Percentiles rank a stretch among this genome's conserved stretches.
Evolutionary conservation across 2,113 vertebrate species (phyloP).

Genomic region (Hyla sarda): DNA sequence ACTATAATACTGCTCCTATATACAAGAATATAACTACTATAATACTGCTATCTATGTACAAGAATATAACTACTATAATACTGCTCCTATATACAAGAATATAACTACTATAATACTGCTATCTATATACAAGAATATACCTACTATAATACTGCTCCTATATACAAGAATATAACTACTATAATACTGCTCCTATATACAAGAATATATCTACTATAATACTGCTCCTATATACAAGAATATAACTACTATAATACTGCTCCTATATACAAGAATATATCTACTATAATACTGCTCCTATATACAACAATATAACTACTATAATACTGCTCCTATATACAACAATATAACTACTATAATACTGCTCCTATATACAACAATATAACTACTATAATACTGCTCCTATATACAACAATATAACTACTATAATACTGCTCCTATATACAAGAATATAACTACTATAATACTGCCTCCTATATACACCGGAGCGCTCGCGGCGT

Average conservation of each 20-base stretch:
- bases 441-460: no score
- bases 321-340: background rate
- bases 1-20: no score
- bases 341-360: background rate
- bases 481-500: no score
- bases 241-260: constrained; percentile 3
- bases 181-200: background rate
- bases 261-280: background rate
- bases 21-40: background rate
- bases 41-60: background rate
- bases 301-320: constrained; percentile 3
- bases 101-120: no score
- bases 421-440: background rate
- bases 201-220: background rate
- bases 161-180: background rate
- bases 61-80: no score
- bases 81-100: no score
- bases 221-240: background rate
- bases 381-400: constrained; percentile 11
- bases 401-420: background rate
- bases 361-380: background rate
- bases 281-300: background rate
- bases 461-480: no score
- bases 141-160: no score
- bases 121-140: no score